Evolutionary conservation across 2,113 vertebrate species (phyloP).

Genomic region (Nothobranchius kuhntae): DNA sequence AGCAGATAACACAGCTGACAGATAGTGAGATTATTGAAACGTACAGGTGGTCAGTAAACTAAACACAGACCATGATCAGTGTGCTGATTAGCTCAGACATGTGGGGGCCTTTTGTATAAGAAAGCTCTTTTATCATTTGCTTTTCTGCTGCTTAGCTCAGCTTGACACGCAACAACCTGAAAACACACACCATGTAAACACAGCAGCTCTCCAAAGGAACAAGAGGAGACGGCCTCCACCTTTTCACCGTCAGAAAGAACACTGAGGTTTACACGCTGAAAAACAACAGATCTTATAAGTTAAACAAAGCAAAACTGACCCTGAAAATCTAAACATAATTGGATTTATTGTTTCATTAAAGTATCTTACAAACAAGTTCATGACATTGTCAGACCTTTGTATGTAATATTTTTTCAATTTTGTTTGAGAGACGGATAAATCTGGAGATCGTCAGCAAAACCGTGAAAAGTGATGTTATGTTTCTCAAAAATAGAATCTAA

Average conservation of each 20-base stretch:
- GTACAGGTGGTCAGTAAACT: conserved; percentile 39
- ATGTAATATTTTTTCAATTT: no score
- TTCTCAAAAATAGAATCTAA: no score
- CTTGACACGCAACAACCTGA: conserved; percentile 57
- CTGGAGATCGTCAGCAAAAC: no score
- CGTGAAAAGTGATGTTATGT: no score
- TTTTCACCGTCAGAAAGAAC: not conserved
- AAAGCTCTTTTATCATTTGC: conserved; percentile 69
- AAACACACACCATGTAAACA: conserved; percentile 60
- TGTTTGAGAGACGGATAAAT: no score
- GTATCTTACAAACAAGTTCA: no score
- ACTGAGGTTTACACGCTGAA: not conserved
- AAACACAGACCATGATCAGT: conserved; percentile 14
- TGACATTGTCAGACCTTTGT: no score
- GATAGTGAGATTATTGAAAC: conserved; percentile 48
- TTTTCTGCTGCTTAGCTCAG: conserved; percentile 23
- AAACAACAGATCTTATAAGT: not conserved
- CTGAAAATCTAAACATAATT: no score
- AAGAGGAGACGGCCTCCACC: conserved; percentile 5
- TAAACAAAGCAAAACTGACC: no score
- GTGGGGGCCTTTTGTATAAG: conserved; percentile 53
- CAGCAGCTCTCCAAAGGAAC: conserved; percentile 3
- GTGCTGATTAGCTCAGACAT: conserved; percentile 50
- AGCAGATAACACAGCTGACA: conserved; percentile 41
- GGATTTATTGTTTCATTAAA: no score